A percentile compares a stretch with the other conserved stretches of the same genome.
phyloP scores from a whole-genome alignment of 2,888 invertebrate species.

The Pyrrhia umbra region DNA sequence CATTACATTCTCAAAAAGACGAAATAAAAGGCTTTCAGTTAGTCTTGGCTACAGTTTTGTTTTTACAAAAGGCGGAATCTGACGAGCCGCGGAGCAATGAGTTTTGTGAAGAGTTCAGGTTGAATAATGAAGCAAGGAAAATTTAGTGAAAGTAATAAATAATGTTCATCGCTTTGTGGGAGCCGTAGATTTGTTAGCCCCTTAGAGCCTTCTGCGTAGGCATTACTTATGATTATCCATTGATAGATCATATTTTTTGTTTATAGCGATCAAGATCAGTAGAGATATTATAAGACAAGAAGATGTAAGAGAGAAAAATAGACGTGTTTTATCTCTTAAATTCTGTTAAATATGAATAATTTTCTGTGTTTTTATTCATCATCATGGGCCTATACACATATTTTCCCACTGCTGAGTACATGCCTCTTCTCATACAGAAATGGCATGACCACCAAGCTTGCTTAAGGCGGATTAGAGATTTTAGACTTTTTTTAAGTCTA shows the following conservation, averaged over 20 bases:
- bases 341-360: not conserved
- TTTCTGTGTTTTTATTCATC: too few relatives aligned
- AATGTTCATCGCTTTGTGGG: slow-evolving; percentile 55
- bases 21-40: slow-evolving; percentile 45
- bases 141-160: slow-evolving; percentile 61
- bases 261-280: not conserved
- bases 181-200: slow-evolving; percentile 49
- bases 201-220: slow-evolving; percentile 34
- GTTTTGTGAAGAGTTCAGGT: slow-evolving; percentile 53
- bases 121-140: slow-evolving; percentile 60
- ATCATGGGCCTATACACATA: too few relatives aligned
- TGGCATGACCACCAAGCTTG: too few relatives aligned
- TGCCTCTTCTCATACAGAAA: too few relatives aligned
- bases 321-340: not conserved
- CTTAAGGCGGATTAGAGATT: too few relatives aligned
- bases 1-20: slow-evolving; percentile 29
- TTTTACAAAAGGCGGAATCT: slow-evolving; percentile 44
- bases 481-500: too few relatives aligned
- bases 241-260: slow-evolving; percentile 32
- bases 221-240: slow-evolving; percentile 38
- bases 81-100: slow-evolving; percentile 47
- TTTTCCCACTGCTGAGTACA: not conserved
- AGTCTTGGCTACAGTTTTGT: slow-evolving; percentile 38
- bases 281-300: not conserved
- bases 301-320: not conserved